A percentile compares a stretch with the other conserved stretches of the same genome.
Conservation (phyloP, 1,140 invertebrate genomes). For the Mycetomoellerius zeteki region DNA sequence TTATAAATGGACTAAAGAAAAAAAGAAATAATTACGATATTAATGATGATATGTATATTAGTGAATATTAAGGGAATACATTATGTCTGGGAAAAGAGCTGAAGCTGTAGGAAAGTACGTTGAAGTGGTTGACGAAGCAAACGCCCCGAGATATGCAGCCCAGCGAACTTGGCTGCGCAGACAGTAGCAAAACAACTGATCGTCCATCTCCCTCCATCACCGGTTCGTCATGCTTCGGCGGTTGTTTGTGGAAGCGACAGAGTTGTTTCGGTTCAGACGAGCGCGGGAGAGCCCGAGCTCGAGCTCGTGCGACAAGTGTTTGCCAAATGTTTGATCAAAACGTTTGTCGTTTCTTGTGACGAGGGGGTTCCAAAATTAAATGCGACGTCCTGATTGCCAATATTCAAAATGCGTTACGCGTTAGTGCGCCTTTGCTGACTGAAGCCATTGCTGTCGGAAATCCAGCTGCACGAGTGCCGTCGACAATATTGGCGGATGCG, state of each 20-base stretch:
- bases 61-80: constrained; percentile 1
- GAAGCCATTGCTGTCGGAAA: constrained; percentile 24
- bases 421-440: constrained; percentile 14
- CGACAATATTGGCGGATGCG: neutral
- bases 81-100: neutral
- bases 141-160: constrained; percentile 79
- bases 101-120: constrained; percentile 5
- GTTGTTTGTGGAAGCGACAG: constrained; percentile 82
- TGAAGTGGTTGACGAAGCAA: constrained; percentile 67
- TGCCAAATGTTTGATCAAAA: constrained; percentile 86
- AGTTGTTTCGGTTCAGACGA: constrained; percentile 78
- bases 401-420: constrained; percentile 74
- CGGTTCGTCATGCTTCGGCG: constrained; percentile 72
- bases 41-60: constrained; percentile 8
- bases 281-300: constrained; percentile 66
- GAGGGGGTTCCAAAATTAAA: constrained; percentile 82
- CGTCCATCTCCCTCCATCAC: constrained; percentile 61
- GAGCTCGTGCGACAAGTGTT: constrained; percentile 81
- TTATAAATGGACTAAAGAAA: neutral
- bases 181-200: constrained; percentile 80
- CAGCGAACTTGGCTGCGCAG: constrained; percentile 74
- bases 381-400: constrained; percentile 80
- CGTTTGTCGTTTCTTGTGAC: constrained; percentile 84
- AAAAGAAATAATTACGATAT: neutral
- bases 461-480: constrained; percentile 17